Evolutionary conservation across 2,888 invertebrate genomes (phyloP), one percentile per base, ranked within the genome.

Genomic region (Hyppa rectilinea): DNA sequence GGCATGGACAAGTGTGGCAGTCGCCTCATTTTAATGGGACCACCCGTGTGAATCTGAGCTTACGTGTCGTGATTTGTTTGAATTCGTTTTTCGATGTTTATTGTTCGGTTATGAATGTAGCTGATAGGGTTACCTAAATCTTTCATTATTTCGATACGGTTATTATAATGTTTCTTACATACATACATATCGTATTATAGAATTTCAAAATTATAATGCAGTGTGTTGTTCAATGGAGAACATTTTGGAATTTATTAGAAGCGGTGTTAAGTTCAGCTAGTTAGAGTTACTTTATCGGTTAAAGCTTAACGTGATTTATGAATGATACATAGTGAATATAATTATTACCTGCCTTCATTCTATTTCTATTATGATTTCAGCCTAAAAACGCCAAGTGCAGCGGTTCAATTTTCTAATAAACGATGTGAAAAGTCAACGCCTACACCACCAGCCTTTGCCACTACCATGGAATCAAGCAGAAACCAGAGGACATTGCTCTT

Each of bases 11-110:
- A 90, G 90, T 91, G 87, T 90, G 87, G 88, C 88, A 87, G 87
- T 90, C 88, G 85, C 85, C 86, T 86, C 87, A 82, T 83, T 83
- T 84, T 92, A 92, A 92, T 91, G 85, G 92, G 94, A 93, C 95
- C 94, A 94, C 94, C 93, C 93, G 88, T 87, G 90, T 89, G 89
- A 91, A 88, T 79, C 76, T 60, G 70, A 61, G 65, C 78, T 84
- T 80, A 85, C 84, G 83, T 83, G 83, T 81, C 68, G 82, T 84
- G 82, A 84, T 82, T 82, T 85, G 87, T 86, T 70, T 72, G 80
- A 82, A 79, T 85, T 85, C 73, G 81, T 47, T 74, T 81, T 69
- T 76, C 45, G 59, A 73, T 85, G 80, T 82, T 79, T 80, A 74
- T 82, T 85, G 85, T 84, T 70, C 29, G 62, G 45, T 70, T 81